These are phyloP conservation scores for Engystomops pustulosus DNA, from an alignment of 2,113 vertebrate species.

Conservation along the genomic window DNA sequence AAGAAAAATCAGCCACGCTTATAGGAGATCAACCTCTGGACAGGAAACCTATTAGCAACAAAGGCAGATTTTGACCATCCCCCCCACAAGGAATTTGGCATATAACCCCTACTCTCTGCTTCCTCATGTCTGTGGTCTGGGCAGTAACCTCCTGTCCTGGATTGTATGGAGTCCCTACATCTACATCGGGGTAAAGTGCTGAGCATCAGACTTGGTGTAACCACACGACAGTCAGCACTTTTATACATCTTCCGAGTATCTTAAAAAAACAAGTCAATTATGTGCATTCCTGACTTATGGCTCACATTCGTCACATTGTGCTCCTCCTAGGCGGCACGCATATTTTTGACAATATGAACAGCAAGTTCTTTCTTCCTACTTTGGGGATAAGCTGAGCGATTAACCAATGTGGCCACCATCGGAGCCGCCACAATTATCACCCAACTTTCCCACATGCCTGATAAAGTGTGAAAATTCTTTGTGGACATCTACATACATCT, in stretches of 20 bases:
- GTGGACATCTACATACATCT: too few relatives aligned
- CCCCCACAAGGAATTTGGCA: not conserved
- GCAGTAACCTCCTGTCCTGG: not conserved
- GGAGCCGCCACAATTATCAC: too few relatives aligned
- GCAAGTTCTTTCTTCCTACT: not conserved
- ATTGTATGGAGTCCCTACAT: not conserved
- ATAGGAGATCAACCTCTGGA: not conserved
- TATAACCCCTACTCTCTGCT: not conserved
- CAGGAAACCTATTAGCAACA: not conserved
- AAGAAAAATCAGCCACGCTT: not conserved
- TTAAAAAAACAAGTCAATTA: not conserved
- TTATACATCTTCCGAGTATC: not conserved
- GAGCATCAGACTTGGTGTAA: not conserved
- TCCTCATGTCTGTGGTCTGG: not conserved
- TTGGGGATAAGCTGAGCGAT: not conserved
- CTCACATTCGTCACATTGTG: not conserved
- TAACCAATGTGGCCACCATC: too few relatives aligned
- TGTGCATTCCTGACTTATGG: not conserved
- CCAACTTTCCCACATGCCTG: too few relatives aligned
- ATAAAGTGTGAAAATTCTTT: too few relatives aligned
- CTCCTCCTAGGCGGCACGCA: not conserved
- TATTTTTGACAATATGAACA: not conserved
- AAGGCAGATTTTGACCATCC: not conserved
- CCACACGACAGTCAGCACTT: not conserved
- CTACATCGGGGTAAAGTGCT: not conserved